Evolutionary conservation across 1,140 invertebrate genomes (phyloP).

Genomic region (Seison nebaliae): DNA sequence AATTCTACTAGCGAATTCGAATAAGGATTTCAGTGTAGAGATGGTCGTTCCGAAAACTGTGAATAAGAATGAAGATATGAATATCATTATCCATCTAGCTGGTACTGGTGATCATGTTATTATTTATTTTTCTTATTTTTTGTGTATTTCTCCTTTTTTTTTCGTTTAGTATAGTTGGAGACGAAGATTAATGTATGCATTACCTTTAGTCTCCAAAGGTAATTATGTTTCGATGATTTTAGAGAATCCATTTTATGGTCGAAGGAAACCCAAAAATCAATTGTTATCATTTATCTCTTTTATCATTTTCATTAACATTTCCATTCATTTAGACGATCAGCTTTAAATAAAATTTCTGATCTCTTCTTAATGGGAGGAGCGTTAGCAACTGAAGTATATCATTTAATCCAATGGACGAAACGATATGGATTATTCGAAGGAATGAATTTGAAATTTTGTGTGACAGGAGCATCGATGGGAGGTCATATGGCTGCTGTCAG

Average conservation of each 20-base stretch:
- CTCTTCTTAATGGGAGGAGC: slow-evolving; percentile 97
- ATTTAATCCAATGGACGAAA: slow-evolving; percentile 72
- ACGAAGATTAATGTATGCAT: slow-evolving; percentile 56
- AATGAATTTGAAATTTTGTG: too few relatives aligned
- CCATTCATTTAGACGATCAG: slow-evolving; percentile 43
- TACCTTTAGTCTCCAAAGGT: slow-evolving; percentile 57
- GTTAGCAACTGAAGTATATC: slow-evolving; percentile 66
- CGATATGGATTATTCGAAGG: slow-evolving; percentile 53
- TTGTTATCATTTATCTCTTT: slow-evolving; percentile 8
- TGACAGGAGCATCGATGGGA: slow-evolving; percentile 90
- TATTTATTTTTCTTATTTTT: too few relatives aligned
- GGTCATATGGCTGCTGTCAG: slow-evolving; percentile 48
- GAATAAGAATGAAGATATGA: slow-evolving; percentile 41
- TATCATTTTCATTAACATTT: slow-evolving; percentile 7
- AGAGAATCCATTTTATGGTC: slow-evolving; percentile 40
- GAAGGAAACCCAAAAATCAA: slow-evolving; percentile 13
- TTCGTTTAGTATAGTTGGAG: slow-evolving; percentile 69
- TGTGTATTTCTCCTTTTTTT: too few relatives aligned
- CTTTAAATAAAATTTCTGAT: slow-evolving; percentile 74
- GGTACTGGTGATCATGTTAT: slow-evolving; percentile 85
- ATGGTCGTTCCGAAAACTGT: slow-evolving; percentile 54
- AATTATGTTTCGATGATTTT: slow-evolving; percentile 72
- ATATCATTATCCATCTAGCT: slow-evolving; percentile 73
- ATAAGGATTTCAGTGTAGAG: slow-evolving; percentile 23
- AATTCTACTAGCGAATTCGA: too few relatives aligned